phyloP scores from a whole-genome alignment of 1,140 invertebrate genomes.

The Schmidtea mediterranea region DNA sequence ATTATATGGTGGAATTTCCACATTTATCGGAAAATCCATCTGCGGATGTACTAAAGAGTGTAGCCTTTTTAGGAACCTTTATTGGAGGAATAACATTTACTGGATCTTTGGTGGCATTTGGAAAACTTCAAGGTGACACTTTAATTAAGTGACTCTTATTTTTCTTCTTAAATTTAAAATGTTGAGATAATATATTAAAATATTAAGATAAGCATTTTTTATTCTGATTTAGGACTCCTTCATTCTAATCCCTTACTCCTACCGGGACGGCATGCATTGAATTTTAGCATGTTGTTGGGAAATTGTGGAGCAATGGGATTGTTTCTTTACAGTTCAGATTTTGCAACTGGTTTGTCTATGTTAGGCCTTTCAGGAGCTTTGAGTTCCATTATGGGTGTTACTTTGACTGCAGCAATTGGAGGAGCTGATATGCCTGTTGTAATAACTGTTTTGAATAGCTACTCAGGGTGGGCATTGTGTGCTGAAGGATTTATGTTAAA shows the following conservation, averaged over 20 bases:
- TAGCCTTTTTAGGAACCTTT: no score
- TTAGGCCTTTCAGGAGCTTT: slow-evolving; percentile 44
- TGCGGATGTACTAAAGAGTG: no score
- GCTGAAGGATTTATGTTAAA: slow-evolving; percentile 77
- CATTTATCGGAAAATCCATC: no score
- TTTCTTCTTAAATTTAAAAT: no score
- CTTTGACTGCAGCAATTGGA: slow-evolving; percentile 59
- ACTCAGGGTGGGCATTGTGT: slow-evolving; percentile 50
- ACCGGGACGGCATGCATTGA: slow-evolving; percentile 51
- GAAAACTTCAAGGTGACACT: no score
- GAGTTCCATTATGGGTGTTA: slow-evolving; percentile 50
- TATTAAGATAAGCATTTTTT: no score
- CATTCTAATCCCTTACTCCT: slow-evolving; percentile 48
- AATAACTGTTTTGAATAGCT: slow-evolving; percentile 61
- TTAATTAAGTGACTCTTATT: no score
- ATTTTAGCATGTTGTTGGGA: slow-evolving; percentile 37
- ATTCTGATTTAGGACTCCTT: slow-evolving; percentile 48
- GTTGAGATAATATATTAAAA: no score
- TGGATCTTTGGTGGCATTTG: slow-evolving; percentile 64
- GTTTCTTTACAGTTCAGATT: slow-evolving; percentile 37
- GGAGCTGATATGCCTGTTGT: slow-evolving; percentile 75
- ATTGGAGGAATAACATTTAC: no score
- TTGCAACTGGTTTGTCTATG: slow-evolving; percentile 36
- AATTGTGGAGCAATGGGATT: slow-evolving; percentile 43
- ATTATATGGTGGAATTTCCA: slow-evolving; percentile 64